phyloP scores from a whole-genome alignment of 2,797 vertebrate genomes.

The Mormyrus proboscirostris region DNA sequence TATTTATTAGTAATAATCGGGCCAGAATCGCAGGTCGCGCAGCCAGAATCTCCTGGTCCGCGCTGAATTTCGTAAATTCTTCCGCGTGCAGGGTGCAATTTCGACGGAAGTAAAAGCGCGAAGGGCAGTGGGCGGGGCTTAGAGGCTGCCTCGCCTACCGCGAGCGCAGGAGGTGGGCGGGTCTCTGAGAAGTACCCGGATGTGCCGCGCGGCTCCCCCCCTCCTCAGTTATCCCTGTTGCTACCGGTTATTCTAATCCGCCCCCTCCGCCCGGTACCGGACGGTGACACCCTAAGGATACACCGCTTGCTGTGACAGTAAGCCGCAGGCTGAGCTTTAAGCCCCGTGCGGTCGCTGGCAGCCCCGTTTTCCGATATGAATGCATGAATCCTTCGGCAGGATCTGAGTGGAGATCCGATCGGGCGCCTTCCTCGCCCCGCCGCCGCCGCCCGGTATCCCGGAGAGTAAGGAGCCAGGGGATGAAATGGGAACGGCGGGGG shows the following conservation, averaged over 20 bases:
- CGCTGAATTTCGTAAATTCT: neutral
- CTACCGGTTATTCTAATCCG: neutral
- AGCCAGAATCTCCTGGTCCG: no score
- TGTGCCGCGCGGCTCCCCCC: neutral
- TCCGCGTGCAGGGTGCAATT: neutral
- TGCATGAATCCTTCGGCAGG: neutral
- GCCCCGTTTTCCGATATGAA: neutral
- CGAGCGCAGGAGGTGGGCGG: neutral
- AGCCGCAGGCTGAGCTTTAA: neutral
- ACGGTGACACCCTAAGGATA: neutral
- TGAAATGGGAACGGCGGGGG: neutral
- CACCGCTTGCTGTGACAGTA: neutral
- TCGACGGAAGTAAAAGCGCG: neutral
- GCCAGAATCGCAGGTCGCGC: no score
- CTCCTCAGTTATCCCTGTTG: neutral
- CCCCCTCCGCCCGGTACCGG: neutral
- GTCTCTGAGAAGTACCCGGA: neutral
- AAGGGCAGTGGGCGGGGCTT: neutral
- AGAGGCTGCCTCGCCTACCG: neutral
- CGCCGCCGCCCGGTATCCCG: neutral
- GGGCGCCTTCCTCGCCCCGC: neutral
- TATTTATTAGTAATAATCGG: no score
- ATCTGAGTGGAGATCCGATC: neutral
- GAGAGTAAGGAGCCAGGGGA: neutral
- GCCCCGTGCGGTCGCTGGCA: neutral